Base-by-base conservation (phyloP, 2,888 invertebrate genomes). In the Pomacea canaliculata region DNA sequence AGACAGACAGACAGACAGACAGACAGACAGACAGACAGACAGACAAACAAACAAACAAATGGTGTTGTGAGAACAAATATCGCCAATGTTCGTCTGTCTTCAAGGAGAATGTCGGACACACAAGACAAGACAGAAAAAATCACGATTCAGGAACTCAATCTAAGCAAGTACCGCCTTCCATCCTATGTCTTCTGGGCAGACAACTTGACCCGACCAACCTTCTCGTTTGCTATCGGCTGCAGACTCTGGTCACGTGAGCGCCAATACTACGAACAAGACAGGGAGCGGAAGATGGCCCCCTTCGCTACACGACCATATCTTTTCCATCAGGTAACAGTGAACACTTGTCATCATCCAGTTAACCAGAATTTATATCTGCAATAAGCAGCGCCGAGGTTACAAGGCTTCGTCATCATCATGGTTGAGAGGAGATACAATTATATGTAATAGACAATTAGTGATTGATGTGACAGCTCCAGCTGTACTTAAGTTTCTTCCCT, bases 161-260 rank as follows among this genome's bases (percentile, higher is more conserved):
- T 16, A 56, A 56, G 23, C 63, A 27, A 63, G 63, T 63, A 16
- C 63, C 63, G 63, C 37, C 13, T 46, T 9, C 68, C 68, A 19
- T 68, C 68, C 37, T 19, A 9, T 27, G 68, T 68, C 7, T 67
- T 67, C 59, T 70, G 72, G 77, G 71, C 71, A 19, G 65, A 23
- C n/a, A 66, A 71, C 12, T 80, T 86, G 12, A 81, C 82, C 49
- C 76, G 85, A 69, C 85, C 85, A 65, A 86, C 86, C 7, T 81
- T 82, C 9, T 77, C 86, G 59, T 83, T 83, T 77, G 83, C 85
- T n/a, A 78, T 84, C 27, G 83, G 84, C 56, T 84, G 85, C 8
- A 84, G 83, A 13, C 79, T 84, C 3, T 86, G 86, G 86, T 85
- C 85, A 78, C 81, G 81, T 75, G 85, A 86, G 67, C 76, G 86